These are phyloP conservation scores for Drosophila quinaria DNA, from an alignment of 2,888 invertebrate genomes.

Conservation along the genomic window DNA sequence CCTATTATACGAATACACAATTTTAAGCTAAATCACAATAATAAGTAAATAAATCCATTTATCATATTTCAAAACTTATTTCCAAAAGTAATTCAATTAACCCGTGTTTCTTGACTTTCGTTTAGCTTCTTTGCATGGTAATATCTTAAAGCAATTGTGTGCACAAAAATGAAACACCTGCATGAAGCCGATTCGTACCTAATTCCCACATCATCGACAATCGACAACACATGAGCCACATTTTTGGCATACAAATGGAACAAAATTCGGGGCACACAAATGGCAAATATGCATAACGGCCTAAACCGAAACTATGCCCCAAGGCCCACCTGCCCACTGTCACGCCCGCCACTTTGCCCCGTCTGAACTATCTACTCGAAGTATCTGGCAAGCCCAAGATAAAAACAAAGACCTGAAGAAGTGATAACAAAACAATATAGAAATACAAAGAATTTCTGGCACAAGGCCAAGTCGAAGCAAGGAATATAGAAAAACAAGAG, in stretches of 20 bases:
- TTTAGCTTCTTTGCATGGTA: neutral
- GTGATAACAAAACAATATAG: constrained; percentile 55
- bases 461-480: constrained; percentile 69
- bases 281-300: constrained; percentile 71
- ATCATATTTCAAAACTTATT: neutral
- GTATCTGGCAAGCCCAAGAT: constrained; percentile 42
- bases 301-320: constrained; percentile 63
- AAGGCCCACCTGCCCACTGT: neutral
- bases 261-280: constrained; percentile 40
- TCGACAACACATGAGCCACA: constrained; percentile 75
- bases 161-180: constrained; percentile 15
- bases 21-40: neutral
- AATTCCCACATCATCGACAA: constrained; percentile 80
- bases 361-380: constrained; percentile 30
- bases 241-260: constrained; percentile 56
- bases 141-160: constrained; percentile 35
- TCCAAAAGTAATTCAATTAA: constrained; percentile 20
- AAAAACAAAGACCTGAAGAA: constrained; percentile 60
- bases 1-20: neutral
- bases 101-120: constrained; percentile 6
- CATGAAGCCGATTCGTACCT: constrained; percentile 48
- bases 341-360: neutral
- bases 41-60: neutral
- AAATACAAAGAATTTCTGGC: constrained; percentile 64
- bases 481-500: constrained; percentile 50